These are phyloP conservation scores for Cryptotermes secundus DNA, from an alignment of 1,140 invertebrate species.

Conservation along the genomic window DNA sequence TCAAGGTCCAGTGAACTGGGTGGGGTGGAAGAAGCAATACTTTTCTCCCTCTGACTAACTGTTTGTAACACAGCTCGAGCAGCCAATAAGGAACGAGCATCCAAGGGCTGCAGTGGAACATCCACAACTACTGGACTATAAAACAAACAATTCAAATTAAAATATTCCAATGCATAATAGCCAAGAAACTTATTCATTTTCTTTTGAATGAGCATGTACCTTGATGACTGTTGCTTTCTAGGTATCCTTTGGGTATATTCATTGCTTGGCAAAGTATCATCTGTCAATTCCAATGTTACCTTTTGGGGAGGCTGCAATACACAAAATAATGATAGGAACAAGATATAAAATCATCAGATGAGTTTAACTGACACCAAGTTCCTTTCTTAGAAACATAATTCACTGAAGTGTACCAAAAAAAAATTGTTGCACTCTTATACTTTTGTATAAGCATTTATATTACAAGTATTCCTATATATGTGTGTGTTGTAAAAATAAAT, in stretches of 20 bases:
- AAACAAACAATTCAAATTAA: not conserved
- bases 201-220: not conserved
- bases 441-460: too few species aligned
- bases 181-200: not conserved
- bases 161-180: not conserved
- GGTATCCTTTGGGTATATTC: not conserved
- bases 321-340: not conserved
- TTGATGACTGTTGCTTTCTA: not conserved
- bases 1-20: conserved; percentile 59
- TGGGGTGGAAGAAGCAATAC: conserved; percentile 50
- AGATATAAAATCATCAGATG: too few species aligned
- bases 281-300: conserved; percentile 35
- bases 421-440: too few species aligned
- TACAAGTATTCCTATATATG: not conserved
- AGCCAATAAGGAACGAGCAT: conserved; percentile 50
- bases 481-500: not conserved
- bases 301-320: conserved; percentile 21
- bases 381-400: too few species aligned
- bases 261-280: conserved; percentile 27
- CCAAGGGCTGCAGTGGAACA: conserved; percentile 50
- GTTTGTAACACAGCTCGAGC: conserved; percentile 38
- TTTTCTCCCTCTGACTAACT: not conserved
- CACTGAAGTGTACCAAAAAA: too few species aligned
- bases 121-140: not conserved
- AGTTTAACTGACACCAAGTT: too few species aligned